phyloP scores from a whole-genome alignment of 1,140 invertebrate species.

The Nebria ingens region DNA sequence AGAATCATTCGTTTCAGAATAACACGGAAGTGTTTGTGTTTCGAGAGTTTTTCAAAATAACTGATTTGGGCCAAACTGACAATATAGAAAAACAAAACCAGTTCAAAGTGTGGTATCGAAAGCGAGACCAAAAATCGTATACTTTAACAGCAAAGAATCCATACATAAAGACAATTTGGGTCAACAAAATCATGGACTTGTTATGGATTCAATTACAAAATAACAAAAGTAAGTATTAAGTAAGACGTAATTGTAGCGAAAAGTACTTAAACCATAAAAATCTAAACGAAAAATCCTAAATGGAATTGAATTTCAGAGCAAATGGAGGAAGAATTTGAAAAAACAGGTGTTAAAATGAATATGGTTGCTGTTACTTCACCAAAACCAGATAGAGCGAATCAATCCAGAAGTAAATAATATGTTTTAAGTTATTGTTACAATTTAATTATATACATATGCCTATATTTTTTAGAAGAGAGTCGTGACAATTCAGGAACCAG shows the following conservation, averaged over 20 bases:
- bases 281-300: not conserved
- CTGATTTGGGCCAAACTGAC: constrained; percentile 4
- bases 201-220: not conserved
- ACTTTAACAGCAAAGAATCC: not conserved
- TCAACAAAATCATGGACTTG: not conserved
- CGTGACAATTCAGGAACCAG: too few relatives aligned
- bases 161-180: not conserved
- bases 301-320: not conserved
- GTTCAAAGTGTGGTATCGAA: constrained; percentile 10
- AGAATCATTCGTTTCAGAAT: constrained; percentile 9
- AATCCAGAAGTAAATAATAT: too few relatives aligned
- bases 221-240: constrained; percentile 8
- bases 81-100: not conserved
- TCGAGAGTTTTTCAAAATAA: not conserved
- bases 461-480: too few relatives aligned
- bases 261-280: too few relatives aligned
- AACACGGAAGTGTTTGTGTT: not conserved
- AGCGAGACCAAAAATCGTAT: not conserved
- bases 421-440: too few relatives aligned
- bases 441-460: too few relatives aligned
- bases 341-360: not conserved
- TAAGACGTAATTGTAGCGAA: too few relatives aligned
- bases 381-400: too few relatives aligned
- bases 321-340: not conserved
- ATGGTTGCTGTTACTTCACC: not conserved